Conservation (phyloP, 2,113 vertebrate species). For the Triplophysa siluroides region DNA sequence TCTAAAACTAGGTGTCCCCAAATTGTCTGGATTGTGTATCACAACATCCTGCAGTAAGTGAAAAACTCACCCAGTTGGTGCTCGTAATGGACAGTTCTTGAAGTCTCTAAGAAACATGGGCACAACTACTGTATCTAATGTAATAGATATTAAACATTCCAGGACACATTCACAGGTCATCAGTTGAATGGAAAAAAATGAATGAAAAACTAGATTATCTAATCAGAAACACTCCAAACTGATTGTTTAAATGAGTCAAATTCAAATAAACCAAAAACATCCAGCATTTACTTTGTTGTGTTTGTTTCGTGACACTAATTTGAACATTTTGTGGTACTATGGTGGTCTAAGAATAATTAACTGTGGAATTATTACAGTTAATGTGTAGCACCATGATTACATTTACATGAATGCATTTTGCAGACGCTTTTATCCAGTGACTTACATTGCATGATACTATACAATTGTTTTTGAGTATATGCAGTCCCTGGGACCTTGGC, state of each 20-base stretch:
- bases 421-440: no score
- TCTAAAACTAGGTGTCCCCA: neutral
- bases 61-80: constrained; percentile 10
- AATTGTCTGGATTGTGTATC: constrained; percentile 25
- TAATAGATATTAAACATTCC: constrained; percentile 31
- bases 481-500: no score
- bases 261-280: constrained; percentile 4
- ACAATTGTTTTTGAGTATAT: no score
- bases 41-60: constrained; percentile 22
- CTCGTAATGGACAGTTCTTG: constrained; percentile 25
- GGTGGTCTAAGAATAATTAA: no score
- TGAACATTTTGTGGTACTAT: neutral
- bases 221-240: neutral
- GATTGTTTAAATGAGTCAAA: constrained; percentile 25
- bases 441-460: no score
- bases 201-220: neutral
- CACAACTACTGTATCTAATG: constrained; percentile 40
- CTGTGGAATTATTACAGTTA: no score
- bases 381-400: no score
- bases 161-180: constrained; percentile 19
- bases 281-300: neutral
- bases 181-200: neutral
- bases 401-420: no score
- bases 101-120: constrained; percentile 29
- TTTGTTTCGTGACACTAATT: neutral